phyloP scores from a whole-genome alignment of 2,888 invertebrate species.

The Cyrtodaria siliqua region DNA sequence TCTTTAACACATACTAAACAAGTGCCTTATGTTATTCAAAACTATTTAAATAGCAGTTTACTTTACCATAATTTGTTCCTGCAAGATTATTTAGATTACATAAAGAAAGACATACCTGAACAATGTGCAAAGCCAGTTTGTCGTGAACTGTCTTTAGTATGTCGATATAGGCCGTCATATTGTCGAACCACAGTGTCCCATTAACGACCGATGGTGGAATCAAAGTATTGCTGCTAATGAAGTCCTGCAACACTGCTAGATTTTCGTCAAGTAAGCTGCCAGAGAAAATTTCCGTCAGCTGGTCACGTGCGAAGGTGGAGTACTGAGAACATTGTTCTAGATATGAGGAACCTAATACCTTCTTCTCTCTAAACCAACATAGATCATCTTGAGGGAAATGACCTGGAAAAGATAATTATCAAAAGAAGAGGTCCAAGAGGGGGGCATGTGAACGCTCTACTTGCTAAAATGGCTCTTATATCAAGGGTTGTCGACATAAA shows the following conservation, averaged over 20 bases:
- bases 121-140: slow-evolving; percentile 52
- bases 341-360: slow-evolving; percentile 62
- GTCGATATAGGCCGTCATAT: slow-evolving; percentile 76
- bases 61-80: no score
- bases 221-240: slow-evolving; percentile 53
- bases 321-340: slow-evolving; percentile 62
- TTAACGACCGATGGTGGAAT: slow-evolving; percentile 50
- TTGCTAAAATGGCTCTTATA: no score
- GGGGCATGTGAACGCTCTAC: no score
- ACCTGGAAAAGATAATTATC: no score
- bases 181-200: slow-evolving; percentile 72
- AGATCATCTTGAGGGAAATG: slow-evolving; percentile 58
- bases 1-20: no score
- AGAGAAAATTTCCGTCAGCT: slow-evolving; percentile 31
- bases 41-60: no score
- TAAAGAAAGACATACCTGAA: no score
- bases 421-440: no score
- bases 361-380: slow-evolving; percentile 68
- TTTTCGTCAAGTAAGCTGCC: slow-evolving; percentile 34
- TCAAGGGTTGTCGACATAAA: no score
- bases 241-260: slow-evolving; percentile 57
- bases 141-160: slow-evolving; percentile 68
- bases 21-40: no score
- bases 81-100: no score
- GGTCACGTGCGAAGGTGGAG: slow-evolving; percentile 19